Base-by-base conservation (phyloP, 2,113 vertebrate species). In the Laticauda colubrina region DNA sequence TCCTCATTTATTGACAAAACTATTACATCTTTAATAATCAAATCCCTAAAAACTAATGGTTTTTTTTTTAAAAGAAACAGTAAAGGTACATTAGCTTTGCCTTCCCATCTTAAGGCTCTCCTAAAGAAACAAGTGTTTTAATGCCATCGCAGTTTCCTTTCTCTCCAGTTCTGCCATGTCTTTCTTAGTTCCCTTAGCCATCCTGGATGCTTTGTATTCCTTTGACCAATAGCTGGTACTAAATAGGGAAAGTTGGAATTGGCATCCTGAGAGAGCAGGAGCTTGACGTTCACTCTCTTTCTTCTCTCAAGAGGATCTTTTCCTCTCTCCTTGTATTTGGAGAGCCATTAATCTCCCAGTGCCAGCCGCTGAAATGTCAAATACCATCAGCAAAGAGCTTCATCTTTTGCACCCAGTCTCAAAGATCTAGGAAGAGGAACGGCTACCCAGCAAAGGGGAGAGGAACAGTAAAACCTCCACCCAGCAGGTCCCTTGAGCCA, bases 321-420 rank as follows among this genome's bases (percentile, higher is more conserved):
- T 81, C 81, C 59, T 87, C 57, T 92, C 93, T 57, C 61, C 88
- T 89, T 92, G 51, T n/a, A 53, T 87, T 87, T 90, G 81, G 91
- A 94, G 88, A 90, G 48, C 53, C 91, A 94, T 94, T 89, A 87
- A 94, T 92, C 88, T 94, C 51, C 91, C 43, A 34, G 57, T 87
- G 81, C 4, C 51, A 92, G 45, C 59, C 9, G 10, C 91, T 75
- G 81, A 94, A 91, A 92, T 6, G 91, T 94, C 93, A 89, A 88
- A 90, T 92, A 75, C 51, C 48, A 92, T 92, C 91, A 94, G 91
- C 48, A 87, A 92, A 92, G 39, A 75, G 64, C 81, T 94, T 94
- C 39, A 75, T 90, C 81, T 90, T 85, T 92, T 24, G 4, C 48
- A 59, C 91, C 88, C n/a, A 69, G 81, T 51, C 14, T 26, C 69